Conservation (phyloP, 2,797 vertebrate species). For the Echeneis naucrates region DNA sequence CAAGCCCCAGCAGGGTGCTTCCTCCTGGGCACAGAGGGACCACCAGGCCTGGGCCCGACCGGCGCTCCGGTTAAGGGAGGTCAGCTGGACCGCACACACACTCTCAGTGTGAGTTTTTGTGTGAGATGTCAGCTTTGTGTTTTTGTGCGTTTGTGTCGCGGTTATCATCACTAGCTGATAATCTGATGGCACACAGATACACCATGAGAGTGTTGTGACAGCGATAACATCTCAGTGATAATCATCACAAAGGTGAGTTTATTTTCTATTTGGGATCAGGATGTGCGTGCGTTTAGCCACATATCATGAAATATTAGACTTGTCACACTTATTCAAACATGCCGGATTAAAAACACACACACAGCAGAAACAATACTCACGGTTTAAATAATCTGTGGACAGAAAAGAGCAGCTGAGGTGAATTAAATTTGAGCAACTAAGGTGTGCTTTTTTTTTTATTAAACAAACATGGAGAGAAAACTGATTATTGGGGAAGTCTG, state of each 20-base stretch:
- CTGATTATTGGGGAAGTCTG: no score
- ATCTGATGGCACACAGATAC: conserved; percentile 29
- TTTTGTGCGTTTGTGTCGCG: neutral
- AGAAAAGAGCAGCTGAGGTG: conserved; percentile 18
- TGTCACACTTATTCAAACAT: conserved; percentile 19
- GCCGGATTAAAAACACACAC: conserved; percentile 17
- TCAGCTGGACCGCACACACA: neutral
- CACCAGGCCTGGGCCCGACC: conserved; percentile 25
- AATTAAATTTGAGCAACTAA: neutral
- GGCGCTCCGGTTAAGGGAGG: conserved; percentile 7
- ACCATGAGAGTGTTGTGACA: conserved; percentile 19
- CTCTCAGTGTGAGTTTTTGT: neutral
- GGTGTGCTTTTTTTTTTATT: neutral
- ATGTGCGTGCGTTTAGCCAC: neutral
- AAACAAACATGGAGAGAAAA: neutral
- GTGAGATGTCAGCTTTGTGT: neutral
- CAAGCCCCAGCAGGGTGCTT: conserved; percentile 61
- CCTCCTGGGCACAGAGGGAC: conserved; percentile 53
- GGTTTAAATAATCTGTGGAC: conserved; percentile 71
- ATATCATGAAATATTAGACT: neutral
- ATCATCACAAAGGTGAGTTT: conserved; percentile 15
- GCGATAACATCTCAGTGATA: conserved; percentile 29
- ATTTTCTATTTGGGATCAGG: conserved; percentile 6
- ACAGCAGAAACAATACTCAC: conserved; percentile 65
- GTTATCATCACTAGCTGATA: conserved; percentile 13